Base-by-base conservation (phyloP, 2,888 invertebrate species). In the Coelinius sp. region DNA sequence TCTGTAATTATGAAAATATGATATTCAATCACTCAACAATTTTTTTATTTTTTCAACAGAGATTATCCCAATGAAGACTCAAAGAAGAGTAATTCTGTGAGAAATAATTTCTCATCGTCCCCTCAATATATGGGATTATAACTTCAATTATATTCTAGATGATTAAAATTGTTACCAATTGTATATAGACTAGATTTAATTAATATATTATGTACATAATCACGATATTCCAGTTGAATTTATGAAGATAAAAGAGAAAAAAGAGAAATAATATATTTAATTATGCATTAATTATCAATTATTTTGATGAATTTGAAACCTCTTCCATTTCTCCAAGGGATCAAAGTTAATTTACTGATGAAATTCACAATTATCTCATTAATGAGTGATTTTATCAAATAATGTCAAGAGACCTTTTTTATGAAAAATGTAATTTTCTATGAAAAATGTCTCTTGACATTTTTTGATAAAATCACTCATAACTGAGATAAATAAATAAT, bases 51-150 rank as follows among this genome's bases (percentile, higher is more conserved):
- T 81, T 69, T n/a, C n/a, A n/a, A n/a, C 78, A 87, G 86, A 56
- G 86, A 87, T 78, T 81, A 80, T 76, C 82, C 83, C 75, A 82
- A 81, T 76, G 80, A 81, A 74, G 84, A 85, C 74, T 76, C 80
- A 65, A 82, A 80, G 74, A 85, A 84, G 77, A 85, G 82, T 78
- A 83, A 82, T 77, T 79, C 83, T 63, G 73, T 82, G 69, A 83
- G 84, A 80, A 86, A 81, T 75, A 81, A 85, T 65, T 83, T 82
- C 71, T 86, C 86, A 72, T 85, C 86, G 68, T 86, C 86, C 71
- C 86, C 86, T 73, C 86, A 87, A 77, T 87, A 87, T 75, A 87
- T 86, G 83, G 86, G 86, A 78, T 82, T 86, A 81, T 87, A 85
- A 85, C 80, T 76, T 76, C 78, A 65, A 38, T 56, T 25, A 20